Evolutionary conservation across 2,888 invertebrate genomes (phyloP), one percentile per base, ranked within the genome.

Genomic region (Allophyes oxyacanthae): DNA sequence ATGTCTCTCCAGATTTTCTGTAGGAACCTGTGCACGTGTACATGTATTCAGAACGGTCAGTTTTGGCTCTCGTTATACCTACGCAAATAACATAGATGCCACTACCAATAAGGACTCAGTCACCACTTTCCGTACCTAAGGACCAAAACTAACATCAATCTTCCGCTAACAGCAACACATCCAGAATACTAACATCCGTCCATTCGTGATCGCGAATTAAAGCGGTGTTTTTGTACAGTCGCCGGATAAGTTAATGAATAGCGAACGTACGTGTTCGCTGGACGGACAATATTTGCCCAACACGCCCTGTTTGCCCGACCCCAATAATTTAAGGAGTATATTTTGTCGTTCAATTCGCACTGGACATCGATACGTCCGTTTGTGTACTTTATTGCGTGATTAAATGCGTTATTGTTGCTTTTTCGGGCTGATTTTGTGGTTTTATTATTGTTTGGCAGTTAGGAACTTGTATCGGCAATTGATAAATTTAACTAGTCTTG

Each of bases 311-410:
- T 82, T 83, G 75, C 72, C 70, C 79, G 75, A 79, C 82, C 84
- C 83, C 82, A 85, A 85, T 88, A 86, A 88, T 87, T 88, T 85
- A 88, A 85, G 86, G 81, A 85, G 83, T 83, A 83, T 81, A 83
- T 82, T 81, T 80, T 80, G 77, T 72, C 79, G 78, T 81, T 77
- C 83, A 85, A 86, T 86, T 85, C 84, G 77, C 64, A 62, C 75
- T 76, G 72, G 65, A 74, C 78, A 73, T 77, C 75, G 76, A 73
- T 78, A 78, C 69, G 64, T 70, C 56, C 78, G 79, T 75, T 72
- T 79, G 69, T 69, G 69, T 72, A 68, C 72, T 77, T 81, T 83
- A 81, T 84, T 74, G 74, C 55, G 74, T 74, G 75, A 78, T 84
- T 79, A 82, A 80, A 80, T 73, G 72, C 63, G 70, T 75, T 75